phyloP scores from a whole-genome alignment of 2,113 vertebrate genomes.

The Seriola dumerili region DNA sequence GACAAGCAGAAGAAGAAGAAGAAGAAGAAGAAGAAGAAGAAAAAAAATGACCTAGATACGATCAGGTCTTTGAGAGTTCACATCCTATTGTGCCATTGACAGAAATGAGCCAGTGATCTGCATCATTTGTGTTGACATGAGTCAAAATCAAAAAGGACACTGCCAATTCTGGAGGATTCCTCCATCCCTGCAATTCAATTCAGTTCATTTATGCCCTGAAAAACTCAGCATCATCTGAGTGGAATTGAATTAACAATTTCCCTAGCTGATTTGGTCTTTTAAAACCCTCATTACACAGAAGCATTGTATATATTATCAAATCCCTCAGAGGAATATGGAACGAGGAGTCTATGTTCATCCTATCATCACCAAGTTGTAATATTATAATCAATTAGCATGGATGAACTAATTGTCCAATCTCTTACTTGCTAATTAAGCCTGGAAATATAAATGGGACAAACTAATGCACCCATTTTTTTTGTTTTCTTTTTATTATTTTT shows the following conservation, averaged over 20 bases:
- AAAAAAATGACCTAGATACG: constrained; percentile 56
- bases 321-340: constrained; percentile 74
- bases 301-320: constrained; percentile 79
- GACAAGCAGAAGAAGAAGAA: constrained; percentile 1
- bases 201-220: constrained; percentile 51
- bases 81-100: constrained; percentile 54
- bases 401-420: constrained; percentile 81
- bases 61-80: constrained; percentile 57
- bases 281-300: constrained; percentile 79
- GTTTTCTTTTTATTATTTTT: constrained; percentile 26
- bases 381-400: constrained; percentile 83
- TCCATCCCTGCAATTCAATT: constrained; percentile 46
- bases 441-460: constrained; percentile 79
- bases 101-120: constrained; percentile 56
- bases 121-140: constrained; percentile 57
- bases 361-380: constrained; percentile 76
- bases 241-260: constrained; percentile 82
- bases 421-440: constrained; percentile 78
- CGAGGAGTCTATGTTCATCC: constrained; percentile 71
- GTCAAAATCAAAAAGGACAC: constrained; percentile 66
- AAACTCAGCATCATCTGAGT: constrained; percentile 63
- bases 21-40: not conserved
- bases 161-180: constrained; percentile 40
- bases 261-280: constrained; percentile 77
- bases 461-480: constrained; percentile 59